Conservation (phyloP, 2,888 invertebrate species). For the Oscheius myriophilus region DNA sequence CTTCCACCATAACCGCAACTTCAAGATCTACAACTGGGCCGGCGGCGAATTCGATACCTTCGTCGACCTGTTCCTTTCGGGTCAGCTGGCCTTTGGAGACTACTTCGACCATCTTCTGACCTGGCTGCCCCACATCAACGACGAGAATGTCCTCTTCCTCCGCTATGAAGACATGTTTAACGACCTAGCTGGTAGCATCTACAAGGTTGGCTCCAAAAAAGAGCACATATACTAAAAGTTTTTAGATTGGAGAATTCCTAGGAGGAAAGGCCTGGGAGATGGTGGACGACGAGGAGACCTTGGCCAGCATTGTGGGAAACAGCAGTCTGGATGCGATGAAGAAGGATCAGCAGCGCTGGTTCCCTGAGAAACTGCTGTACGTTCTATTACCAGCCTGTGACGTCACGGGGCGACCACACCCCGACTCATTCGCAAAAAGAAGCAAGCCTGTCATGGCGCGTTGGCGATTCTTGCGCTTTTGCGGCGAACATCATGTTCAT, state of each 20-base stretch:
- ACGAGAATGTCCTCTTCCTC: slow-evolving; percentile 65
- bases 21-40: slow-evolving; percentile 68
- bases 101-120: slow-evolving; percentile 65
- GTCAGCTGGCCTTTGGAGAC: slow-evolving; percentile 65
- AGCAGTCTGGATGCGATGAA: slow-evolving; percentile 66
- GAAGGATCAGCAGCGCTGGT: slow-evolving; percentile 67
- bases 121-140: slow-evolving; percentile 60
- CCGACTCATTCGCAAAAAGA: slow-evolving; percentile 6
- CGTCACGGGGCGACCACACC: slow-evolving; percentile 17
- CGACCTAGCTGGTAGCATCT: slow-evolving; percentile 54
- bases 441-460: slow-evolving; percentile 1
- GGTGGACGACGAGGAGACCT: slow-evolving; percentile 47
- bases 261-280: slow-evolving; percentile 59
- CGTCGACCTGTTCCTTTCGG: slow-evolving; percentile 64
- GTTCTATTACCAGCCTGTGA: slow-evolving; percentile 22
- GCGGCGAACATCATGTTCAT: too few species aligned
- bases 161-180: slow-evolving; percentile 67
- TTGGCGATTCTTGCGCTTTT: slow-evolving; percentile 3
- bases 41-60: slow-evolving; percentile 65
- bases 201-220: slow-evolving; percentile 33
- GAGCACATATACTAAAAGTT: neutral
- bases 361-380: slow-evolving; percentile 57
- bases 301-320: slow-evolving; percentile 59
- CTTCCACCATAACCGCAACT: slow-evolving; percentile 65
- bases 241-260: slow-evolving; percentile 63